These are phyloP conservation scores for Dolichotis patagonum DNA, from an alignment of 2,113 vertebrate genomes.

Conservation along the genomic window DNA sequence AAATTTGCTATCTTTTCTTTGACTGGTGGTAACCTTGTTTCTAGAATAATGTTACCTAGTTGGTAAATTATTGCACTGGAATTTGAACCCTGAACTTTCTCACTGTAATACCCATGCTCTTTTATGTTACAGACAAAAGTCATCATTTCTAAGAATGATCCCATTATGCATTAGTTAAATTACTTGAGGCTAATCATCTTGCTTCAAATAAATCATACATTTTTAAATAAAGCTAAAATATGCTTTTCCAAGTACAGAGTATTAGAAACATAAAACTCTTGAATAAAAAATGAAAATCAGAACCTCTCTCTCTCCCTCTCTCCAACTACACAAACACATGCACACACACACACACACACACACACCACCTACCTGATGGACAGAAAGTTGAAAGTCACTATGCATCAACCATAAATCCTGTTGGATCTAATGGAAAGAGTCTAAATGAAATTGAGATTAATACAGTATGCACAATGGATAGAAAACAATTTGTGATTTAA, in stretches of 20 bases:
- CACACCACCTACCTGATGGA: neutral
- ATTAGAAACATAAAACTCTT: neutral
- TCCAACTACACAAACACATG: neutral
- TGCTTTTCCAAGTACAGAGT: neutral
- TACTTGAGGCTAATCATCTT: neutral
- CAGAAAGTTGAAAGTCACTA: constrained; percentile 53
- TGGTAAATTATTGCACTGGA: neutral
- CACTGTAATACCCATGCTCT: neutral
- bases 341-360: neutral
- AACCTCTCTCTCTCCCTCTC: neutral
- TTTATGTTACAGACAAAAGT: neutral
- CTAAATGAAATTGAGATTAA: constrained; percentile 69
- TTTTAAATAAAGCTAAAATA: constrained; percentile 50
- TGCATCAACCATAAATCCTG: constrained; percentile 41
- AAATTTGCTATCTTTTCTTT: neutral
- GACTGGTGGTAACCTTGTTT: neutral
- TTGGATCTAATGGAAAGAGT: constrained; percentile 22
- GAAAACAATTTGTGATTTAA: constrained; percentile 72
- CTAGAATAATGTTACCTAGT: neutral
- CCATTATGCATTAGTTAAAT: neutral
- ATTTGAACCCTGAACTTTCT: neutral
- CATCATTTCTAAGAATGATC: neutral
- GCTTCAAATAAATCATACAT: neutral
- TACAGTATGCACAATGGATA: constrained; percentile 48
- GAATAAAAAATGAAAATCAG: constrained; percentile 13